These are phyloP conservation scores for Caranx melampygus DNA, from an alignment of 2,113 vertebrate species.

Conservation along the genomic window DNA sequence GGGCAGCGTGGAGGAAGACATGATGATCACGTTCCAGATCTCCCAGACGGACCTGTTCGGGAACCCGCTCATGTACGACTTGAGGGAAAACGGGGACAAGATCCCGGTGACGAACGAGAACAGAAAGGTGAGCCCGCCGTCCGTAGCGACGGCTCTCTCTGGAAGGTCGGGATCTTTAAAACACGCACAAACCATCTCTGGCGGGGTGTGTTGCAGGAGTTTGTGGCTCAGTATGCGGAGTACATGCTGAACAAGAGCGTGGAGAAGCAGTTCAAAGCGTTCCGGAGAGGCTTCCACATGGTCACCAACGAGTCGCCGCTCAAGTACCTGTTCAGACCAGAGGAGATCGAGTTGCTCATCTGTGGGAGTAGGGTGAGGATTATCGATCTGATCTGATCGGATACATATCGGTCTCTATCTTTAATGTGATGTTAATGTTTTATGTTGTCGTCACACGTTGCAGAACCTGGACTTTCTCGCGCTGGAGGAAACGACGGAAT, in stretches of 20 bases:
- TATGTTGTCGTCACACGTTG: background rate
- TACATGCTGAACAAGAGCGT: constrained; percentile 99
- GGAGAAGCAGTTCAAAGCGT: constrained; percentile 99
- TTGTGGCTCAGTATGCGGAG: constrained; percentile 96
- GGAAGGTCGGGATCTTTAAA: too few species aligned
- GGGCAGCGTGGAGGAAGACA: constrained; percentile 97
- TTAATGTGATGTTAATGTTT: too few species aligned
- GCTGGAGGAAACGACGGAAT: constrained; percentile 98
- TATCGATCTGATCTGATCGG: too few species aligned
- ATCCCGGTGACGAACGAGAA: constrained; percentile 99
- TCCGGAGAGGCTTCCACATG: constrained; percentile 99
- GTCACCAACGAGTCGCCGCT: constrained; percentile 99
- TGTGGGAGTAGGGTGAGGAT: constrained; percentile 93
- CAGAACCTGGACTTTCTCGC: constrained; percentile 99
- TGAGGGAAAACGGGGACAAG: constrained; percentile 97
- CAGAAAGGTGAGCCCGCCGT: constrained; percentile 88
- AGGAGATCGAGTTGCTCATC: constrained; percentile 98
- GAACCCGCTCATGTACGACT: constrained; percentile 95
- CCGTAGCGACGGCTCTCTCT: too few species aligned
- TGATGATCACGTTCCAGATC: constrained; percentile 99
- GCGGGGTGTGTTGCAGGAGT: constrained; percentile 87
- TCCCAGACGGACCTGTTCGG: constrained; percentile 98
- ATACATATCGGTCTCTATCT: too few species aligned
- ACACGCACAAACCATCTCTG: background rate
- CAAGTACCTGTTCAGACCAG: constrained; percentile 97